phyloP scores from a whole-genome alignment of 2,797 vertebrate genomes.

The Brachyrhaphis roseni region DNA sequence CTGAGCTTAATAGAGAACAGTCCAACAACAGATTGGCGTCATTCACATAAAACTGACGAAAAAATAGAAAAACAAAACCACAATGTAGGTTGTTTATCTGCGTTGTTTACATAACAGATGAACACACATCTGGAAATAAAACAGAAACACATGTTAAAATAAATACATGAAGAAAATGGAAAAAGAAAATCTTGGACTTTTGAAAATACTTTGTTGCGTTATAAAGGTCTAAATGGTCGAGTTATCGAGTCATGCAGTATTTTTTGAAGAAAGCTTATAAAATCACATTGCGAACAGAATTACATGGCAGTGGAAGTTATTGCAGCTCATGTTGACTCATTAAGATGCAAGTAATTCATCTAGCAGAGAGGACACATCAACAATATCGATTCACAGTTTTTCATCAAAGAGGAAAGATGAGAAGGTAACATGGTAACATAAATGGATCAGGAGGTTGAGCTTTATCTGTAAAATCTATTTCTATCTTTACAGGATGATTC shows the following conservation, averaged over 20 bases:
- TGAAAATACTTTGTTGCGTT: background rate
- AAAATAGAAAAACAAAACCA: slow-evolving; percentile 11
- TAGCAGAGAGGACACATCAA: background rate
- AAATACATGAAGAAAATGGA: background rate
- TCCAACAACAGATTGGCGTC: slow-evolving; percentile 12
- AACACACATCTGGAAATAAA: background rate
- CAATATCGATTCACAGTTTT: background rate
- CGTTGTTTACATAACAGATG: slow-evolving; percentile 2
- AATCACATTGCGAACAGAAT: background rate
- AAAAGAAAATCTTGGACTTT: background rate
- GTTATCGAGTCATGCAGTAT: background rate
- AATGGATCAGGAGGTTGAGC: background rate
- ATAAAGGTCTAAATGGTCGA: background rate
- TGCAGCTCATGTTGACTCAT: background rate
- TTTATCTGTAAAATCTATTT: background rate
- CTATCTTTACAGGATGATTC: background rate
- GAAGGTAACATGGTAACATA: background rate
- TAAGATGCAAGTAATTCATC: background rate
- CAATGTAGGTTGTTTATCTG: slow-evolving; percentile 4
- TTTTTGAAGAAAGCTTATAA: background rate
- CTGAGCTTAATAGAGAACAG: slow-evolving; percentile 20
- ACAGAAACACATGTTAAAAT: background rate
- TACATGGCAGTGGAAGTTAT: background rate
- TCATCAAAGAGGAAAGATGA: background rate
- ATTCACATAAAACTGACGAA: slow-evolving; percentile 49